These are phyloP conservation scores for Cercocebus atys DNA, from an alignment of 2,113 vertebrate species.

Conservation along the genomic window DNA sequence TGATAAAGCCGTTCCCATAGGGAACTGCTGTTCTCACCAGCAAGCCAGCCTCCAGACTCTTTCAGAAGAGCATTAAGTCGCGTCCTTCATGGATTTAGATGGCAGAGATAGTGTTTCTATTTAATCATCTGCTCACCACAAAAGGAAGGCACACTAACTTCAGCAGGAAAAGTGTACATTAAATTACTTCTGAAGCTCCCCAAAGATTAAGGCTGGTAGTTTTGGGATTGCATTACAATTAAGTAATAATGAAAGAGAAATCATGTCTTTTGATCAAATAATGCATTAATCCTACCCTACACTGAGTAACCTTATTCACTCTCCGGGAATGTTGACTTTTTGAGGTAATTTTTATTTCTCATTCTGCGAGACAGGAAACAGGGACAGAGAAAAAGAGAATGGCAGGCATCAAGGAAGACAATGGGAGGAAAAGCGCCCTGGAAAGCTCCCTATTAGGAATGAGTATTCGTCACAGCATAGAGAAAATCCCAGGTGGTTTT, in stretches of 20 bases:
- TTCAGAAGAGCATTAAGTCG: conserved; percentile 30
- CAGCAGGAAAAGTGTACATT: not conserved
- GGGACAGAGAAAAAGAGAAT: not conserved
- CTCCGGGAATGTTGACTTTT: conserved; percentile 29
- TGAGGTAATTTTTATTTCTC: conserved; percentile 39
- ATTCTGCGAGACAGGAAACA: not conserved
- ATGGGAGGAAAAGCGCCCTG: not conserved
- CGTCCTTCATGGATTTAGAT: conserved; percentile 51
- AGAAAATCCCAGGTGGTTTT: not conserved
- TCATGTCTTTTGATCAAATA: not conserved
- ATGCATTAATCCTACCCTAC: conserved; percentile 7
- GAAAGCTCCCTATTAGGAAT: not conserved
- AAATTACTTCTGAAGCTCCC: conserved; percentile 41
- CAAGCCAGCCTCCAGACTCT: not conserved
- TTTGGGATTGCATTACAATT: not conserved
- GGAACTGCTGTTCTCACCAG: not conserved
- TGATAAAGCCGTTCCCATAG: not conserved
- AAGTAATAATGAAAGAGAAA: conserved; percentile 16
- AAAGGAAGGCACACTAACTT: not conserved
- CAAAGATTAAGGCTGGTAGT: not conserved
- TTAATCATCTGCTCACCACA: not conserved
- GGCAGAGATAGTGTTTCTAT: conserved; percentile 36
- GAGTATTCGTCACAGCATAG: not conserved
- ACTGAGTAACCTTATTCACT: not conserved
- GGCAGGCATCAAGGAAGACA: not conserved